Base-by-base conservation (phyloP, 2,113 vertebrate species). In the Strix uralensis region DNA sequence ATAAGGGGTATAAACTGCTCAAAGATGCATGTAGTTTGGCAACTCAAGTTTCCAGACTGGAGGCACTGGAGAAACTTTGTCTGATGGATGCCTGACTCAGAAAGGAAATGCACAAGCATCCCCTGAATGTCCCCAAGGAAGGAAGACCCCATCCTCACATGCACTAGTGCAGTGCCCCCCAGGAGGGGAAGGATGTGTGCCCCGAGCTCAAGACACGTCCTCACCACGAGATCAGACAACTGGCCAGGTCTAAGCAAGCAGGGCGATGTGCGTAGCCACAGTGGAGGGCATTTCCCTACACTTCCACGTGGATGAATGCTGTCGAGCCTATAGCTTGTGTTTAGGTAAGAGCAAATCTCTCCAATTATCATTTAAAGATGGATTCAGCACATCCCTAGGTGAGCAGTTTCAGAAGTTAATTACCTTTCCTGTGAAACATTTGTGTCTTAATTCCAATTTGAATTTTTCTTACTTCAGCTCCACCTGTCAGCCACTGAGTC, bases 331-430 rank as follows among this genome's bases (percentile, higher is more conserved):
- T 51, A 38, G 57, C 73, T 54, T 10, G 40, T 61, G 44, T 47
- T 71, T 51, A 21, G 83, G 49, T 38, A 62, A 88, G 34, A 87
- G 78, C 36, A 86, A 89, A 84, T 42, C 58, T 51, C 63, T n/a
- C 65, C 90, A 58, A 5, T 62, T 49, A 72, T 40, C 58, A 3
- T 52, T 52, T 57, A 8, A 42, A 61, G 92, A 62, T 69, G 70
- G 73, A 77, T 88, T 72, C 86, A 44, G 59, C 62, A 69, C 83
- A 51, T 84, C 57, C 85, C 63, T 87, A 82, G 85, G 71, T 86
- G 93, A 92, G 81, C 65, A 61, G 59, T 88, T 58, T 44, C 77
- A 79, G 71, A 57, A 95, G 88, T 91, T 97, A 96, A 96, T 96
- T 95, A 89, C 94, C 80, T 85, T 91, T 42, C 58, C 80, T 10